Conservation (phyloP, 53 echinoderm and acorn worm species). For the Luidia sarsii region DNA sequence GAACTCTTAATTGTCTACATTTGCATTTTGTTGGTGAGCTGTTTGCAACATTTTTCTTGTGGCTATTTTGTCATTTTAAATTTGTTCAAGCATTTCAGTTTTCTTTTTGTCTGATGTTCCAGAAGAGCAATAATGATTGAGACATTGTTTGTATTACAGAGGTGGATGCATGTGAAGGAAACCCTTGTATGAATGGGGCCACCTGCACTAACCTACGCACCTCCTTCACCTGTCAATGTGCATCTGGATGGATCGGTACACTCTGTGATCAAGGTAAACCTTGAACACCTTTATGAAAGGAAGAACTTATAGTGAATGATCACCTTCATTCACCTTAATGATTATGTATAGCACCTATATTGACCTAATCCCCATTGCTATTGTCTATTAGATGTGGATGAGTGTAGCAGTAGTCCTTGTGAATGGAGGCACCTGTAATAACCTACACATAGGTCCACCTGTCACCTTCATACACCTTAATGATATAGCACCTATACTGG, state of each 20-base stretch:
- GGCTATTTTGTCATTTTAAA: too few relatives aligned
- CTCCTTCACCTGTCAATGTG: constrained; percentile 53
- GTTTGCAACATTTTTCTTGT: too few relatives aligned
- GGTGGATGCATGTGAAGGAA: constrained; percentile 56
- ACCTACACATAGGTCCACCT: constrained; percentile 54
- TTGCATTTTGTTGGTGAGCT: too few relatives aligned
- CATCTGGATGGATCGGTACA: constrained; percentile 51
- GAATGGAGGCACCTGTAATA: constrained; percentile 72
- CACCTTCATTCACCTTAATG: constrained; percentile 47
- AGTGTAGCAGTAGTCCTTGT: constrained; percentile 26
- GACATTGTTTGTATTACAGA: too few relatives aligned
- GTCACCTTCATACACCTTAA: constrained; percentile 43
- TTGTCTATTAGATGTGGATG: neutral
- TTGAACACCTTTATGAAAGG: constrained; percentile 22
- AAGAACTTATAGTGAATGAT: constrained; percentile 63
- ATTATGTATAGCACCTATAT: constrained; percentile 37
- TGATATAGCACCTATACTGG: constrained; percentile 66
- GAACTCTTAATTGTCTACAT: too few relatives aligned
- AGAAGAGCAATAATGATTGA: too few relatives aligned
- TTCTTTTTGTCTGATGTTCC: too few relatives aligned
- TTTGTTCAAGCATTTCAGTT: too few relatives aligned
- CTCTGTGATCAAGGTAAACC: constrained; percentile 30
- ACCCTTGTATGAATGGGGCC: constrained; percentile 66
- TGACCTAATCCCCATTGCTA: constrained; percentile 12
- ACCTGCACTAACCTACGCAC: constrained; percentile 58